Evolutionary conservation across 2,888 invertebrate species (phyloP), one percentile per base, ranked within the genome.

Genomic region (Glaucopsyche alexis): DNA sequence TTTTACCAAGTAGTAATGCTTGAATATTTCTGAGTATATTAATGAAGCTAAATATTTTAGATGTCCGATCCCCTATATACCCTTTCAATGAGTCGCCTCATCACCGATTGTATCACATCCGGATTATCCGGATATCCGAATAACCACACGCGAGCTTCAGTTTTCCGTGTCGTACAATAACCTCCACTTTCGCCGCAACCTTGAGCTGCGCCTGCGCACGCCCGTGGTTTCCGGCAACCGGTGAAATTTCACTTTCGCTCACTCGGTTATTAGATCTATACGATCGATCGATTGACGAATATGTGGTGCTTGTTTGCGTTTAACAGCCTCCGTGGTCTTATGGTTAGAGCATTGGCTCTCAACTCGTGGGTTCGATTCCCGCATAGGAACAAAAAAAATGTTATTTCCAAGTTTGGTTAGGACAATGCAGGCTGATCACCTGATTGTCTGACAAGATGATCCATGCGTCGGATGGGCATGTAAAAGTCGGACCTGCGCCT

Each of bases 131-230:
- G 69, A 69, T n/a, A 49, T 69, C 69, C 74, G 67, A 73, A 74
- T 72, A 73, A 55, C 71, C 72, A 72, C 71, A 71, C 67, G 74
- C n/a, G 60, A 71, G 67, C 64, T 60, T 71, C 52, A 49, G 76
- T 77, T 75, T 76, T 73, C 77, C 73, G 72, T 69, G 73, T 74
- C 71, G 89, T 84, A 74, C 88, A 78, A 81, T 81, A 88, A 90
- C 87, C 89, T 84, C 79, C 80, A 91, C 92, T 92, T 92, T 92
- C 92, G 88, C 92, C 83, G 80, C 90, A 91, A 91, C 92, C 92
- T 92, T 92, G 91, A 91, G 29, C 67, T 16, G n/a, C 7, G 19
- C 13, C 9, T 16, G n/a, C 42, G n/a, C 66, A 16, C 89, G 78
- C 82, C 82, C 81, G 82, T 81, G 77, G 83, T 81, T 73, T 75